phyloP scores from a whole-genome alignment of 2,888 invertebrate species.

The Acrocyrtus sp. region DNA sequence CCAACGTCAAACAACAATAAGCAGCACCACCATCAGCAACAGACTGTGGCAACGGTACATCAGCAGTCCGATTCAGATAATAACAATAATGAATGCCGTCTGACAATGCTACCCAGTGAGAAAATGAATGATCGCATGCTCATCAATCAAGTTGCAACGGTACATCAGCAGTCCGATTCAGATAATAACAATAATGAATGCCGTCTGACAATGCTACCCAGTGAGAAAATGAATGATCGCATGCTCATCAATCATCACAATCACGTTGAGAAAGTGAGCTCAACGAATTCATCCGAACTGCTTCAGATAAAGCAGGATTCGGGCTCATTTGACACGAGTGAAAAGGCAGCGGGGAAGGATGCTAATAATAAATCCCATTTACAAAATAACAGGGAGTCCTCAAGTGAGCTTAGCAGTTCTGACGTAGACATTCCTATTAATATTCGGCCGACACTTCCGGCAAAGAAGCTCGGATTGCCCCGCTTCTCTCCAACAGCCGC shows the following conservation, averaged over 20 bases:
- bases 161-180: conserved; percentile 46
- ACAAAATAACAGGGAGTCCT: conserved; percentile 58
- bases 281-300: conserved; percentile 34
- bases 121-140: conserved; percentile 13
- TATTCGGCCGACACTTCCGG: conserved; percentile 81
- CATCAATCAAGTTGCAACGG: too few relatives aligned
- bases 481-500: conserved; percentile 85
- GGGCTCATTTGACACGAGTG: conserved; percentile 66
- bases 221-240: conserved; percentile 11
- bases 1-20: conserved; percentile 22
- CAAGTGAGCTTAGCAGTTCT: conserved; percentile 59
- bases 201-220: conserved; percentile 17
- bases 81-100: conserved; percentile 28
- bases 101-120: conserved; percentile 18
- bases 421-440: conserved; percentile 75
- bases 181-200: conserved; percentile 6
- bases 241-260: conserved; percentile 19
- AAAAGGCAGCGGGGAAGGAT: conserved; percentile 63
- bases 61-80: conserved; percentile 58
- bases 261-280: conserved; percentile 31
- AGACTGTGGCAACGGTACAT: conserved; percentile 29
- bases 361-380: too few relatives aligned
- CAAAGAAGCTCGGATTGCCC: conserved; percentile 80
- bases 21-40: conserved; percentile 31
- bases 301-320: conserved; percentile 65